Evolutionary conservation across 2,797 vertebrate species (phyloP).

Genomic region (Danionella dracula): DNA sequence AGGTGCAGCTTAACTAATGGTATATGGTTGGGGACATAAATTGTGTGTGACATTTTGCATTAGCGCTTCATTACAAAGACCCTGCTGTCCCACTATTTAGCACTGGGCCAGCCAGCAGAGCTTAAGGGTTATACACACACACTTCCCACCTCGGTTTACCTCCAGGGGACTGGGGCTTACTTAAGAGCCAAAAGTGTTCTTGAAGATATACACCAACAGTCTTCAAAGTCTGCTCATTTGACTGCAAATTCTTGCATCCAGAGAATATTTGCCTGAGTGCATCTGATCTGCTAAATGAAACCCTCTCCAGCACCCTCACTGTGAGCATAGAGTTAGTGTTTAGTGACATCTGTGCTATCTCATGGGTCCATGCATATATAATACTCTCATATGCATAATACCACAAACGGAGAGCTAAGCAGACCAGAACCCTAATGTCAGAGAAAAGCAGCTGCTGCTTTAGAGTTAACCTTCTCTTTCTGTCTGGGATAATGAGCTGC

Average conservation of each 20-base stretch:
- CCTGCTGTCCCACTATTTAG: slow-evolving; percentile 52
- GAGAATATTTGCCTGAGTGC: neutral
- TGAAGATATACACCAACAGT: slow-evolving; percentile 2
- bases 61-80: slow-evolving; percentile 68
- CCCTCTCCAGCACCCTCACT: slow-evolving; percentile 13
- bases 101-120: slow-evolving; percentile 32
- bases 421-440: slow-evolving; percentile 7
- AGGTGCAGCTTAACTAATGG: slow-evolving; percentile 76
- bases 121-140: slow-evolving; percentile 19
- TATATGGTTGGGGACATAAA: slow-evolving; percentile 70
- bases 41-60: slow-evolving; percentile 74
- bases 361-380: slow-evolving; percentile 20
- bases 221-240: neutral
- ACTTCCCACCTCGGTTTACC: slow-evolving; percentile 28
- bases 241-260: neutral
- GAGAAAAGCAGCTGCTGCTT: slow-evolving; percentile 2
- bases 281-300: slow-evolving; percentile 8
- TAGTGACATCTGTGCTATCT: slow-evolving; percentile 21
- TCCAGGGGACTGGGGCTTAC: slow-evolving; percentile 4
- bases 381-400: slow-evolving; percentile 31
- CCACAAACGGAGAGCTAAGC: slow-evolving; percentile 20
- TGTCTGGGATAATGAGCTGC: slow-evolving; percentile 8
- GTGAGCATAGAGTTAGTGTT: slow-evolving; percentile 11
- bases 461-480: slow-evolving; percentile 9
- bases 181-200: slow-evolving; percentile 8